Evolutionary conservation across 1,140 invertebrate genomes (phyloP).

Genomic region (Theocolax elegans): DNA sequence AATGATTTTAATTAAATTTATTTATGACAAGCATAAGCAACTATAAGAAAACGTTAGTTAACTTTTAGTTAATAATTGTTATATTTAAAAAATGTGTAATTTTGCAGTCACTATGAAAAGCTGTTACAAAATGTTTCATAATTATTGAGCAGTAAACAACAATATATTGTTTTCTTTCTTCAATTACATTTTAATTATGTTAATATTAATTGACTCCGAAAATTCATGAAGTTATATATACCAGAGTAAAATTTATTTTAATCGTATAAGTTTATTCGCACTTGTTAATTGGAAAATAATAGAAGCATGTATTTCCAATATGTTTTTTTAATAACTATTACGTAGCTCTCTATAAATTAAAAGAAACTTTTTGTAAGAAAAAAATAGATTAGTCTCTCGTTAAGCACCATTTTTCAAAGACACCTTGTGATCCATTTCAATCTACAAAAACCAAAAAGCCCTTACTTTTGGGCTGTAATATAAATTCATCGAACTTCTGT

Average conservation of each 20-base stretch:
- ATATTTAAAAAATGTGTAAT: too few relatives aligned
- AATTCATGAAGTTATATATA: neutral
- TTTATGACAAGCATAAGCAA: too few relatives aligned
- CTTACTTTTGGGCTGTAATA: neutral
- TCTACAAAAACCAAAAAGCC: slow-evolving; percentile 22
- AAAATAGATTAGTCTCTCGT: slow-evolving; percentile 21
- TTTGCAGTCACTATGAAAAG: neutral
- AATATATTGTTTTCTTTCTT: neutral
- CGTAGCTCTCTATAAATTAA: slow-evolving; percentile 23
- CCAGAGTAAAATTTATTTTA: neutral
- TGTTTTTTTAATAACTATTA: slow-evolving; percentile 10
- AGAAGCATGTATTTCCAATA: neutral
- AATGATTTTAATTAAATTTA: too few relatives aligned
- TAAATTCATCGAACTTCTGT: slow-evolving; percentile 34
- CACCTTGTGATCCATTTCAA: slow-evolving; percentile 22
- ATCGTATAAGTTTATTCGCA: slow-evolving; percentile 13
- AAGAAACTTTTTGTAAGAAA: slow-evolving; percentile 11
- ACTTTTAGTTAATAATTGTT: too few relatives aligned
- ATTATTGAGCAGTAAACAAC: neutral
- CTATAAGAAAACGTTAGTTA: too few relatives aligned
- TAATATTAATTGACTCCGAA: slow-evolving; percentile 5
- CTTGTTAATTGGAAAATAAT: slow-evolving; percentile 10
- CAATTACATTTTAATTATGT: slow-evolving; percentile 7
- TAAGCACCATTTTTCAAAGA: slow-evolving; percentile 7
- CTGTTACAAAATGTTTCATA: neutral